Evolutionary conservation across 2,797 vertebrate genomes (phyloP).

Genomic region (Myripristis murdjan): DNA sequence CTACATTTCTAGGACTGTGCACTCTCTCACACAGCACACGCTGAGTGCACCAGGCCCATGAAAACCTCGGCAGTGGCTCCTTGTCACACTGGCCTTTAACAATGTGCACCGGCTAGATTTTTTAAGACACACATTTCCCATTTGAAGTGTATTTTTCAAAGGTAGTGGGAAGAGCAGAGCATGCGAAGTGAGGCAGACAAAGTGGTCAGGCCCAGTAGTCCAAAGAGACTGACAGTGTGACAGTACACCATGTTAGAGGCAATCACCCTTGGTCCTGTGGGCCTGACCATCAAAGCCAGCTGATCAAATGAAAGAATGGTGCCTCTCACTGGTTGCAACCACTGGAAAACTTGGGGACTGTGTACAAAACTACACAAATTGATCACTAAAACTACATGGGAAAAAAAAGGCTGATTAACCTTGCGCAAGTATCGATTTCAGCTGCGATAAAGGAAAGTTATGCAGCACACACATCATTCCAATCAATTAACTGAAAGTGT

Average conservation of each 20-base stretch:
- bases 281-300: background rate
- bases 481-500: no score
- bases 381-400: background rate
- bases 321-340: background rate
- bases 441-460: no score
- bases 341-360: no score
- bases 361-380: background rate
- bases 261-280: conserved; percentile 10
- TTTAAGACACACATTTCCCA: no score
- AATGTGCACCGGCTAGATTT: no score
- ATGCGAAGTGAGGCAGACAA: background rate
- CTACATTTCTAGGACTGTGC: background rate
- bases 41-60: no score
- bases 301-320: background rate
- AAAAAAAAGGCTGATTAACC: no score
- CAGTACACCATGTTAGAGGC: conserved; percentile 13
- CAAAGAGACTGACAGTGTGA: background rate
- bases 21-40: background rate
- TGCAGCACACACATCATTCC: no score
- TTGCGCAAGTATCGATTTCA: no score
- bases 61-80: no score
- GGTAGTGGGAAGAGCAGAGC: background rate
- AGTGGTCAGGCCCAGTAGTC: background rate
- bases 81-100: no score
- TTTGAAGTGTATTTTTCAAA: background rate